A percentile compares a stretch with the other conserved stretches of the same genome.
Evolutionary conservation across 1,140 invertebrate species (phyloP).

Genomic region (Rhynchophorus ferrugineus): DNA sequence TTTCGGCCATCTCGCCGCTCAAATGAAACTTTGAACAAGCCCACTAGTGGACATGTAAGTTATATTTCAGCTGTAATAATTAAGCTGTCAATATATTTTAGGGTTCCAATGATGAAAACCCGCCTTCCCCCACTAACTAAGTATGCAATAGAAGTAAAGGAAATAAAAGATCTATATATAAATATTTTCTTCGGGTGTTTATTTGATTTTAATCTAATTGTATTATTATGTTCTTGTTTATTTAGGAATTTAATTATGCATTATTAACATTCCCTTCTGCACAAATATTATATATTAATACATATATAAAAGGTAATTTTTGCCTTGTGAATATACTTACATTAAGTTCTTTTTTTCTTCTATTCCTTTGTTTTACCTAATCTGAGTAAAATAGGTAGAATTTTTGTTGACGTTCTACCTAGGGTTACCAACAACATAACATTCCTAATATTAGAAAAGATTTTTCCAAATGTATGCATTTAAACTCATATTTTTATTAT

Average conservation of each 20-base stretch:
- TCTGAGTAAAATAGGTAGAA: not conserved
- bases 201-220: not conserved
- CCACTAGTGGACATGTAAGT: not conserved
- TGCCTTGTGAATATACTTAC: not conserved
- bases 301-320: not conserved
- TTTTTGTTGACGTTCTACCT: too few species aligned
- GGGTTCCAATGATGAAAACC: conserved; percentile 45
- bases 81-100: conserved; percentile 30
- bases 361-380: not conserved
- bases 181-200: not conserved
- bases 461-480: too few species aligned
- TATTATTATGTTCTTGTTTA: not conserved
- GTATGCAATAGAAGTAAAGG: not conserved
- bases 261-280: conserved; percentile 13
- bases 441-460: too few species aligned
- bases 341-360: not conserved
- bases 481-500: too few species aligned
- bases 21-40: conserved; percentile 8
- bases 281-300: conserved; percentile 7
- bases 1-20: not conserved
- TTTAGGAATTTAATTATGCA: not conserved
- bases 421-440: too few species aligned
- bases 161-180: not conserved
- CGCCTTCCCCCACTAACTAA: conserved; percentile 40
- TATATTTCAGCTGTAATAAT: not conserved